Evolutionary conservation across 2,888 invertebrate genomes (phyloP).

Genomic region (Alloscopus bannaensis): DNA sequence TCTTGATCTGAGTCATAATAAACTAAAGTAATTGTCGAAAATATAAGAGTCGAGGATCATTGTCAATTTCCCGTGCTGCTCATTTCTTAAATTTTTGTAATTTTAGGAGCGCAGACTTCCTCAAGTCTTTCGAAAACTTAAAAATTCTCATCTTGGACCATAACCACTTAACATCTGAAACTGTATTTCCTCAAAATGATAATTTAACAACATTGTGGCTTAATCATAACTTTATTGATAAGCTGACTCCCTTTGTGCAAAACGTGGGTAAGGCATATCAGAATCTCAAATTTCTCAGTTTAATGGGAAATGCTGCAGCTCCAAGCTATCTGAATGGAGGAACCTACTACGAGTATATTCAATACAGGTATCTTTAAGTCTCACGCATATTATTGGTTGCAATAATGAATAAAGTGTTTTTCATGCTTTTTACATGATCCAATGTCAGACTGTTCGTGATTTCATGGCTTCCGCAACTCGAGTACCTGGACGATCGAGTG

Average conservation of each 20-base stretch:
- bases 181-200: slow-evolving; percentile 82
- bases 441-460: slow-evolving; percentile 83
- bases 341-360: slow-evolving; percentile 84
- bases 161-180: slow-evolving; percentile 84
- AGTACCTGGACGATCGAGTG: slow-evolving; percentile 83
- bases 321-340: slow-evolving; percentile 87
- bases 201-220: slow-evolving; percentile 86
- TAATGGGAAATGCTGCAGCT: slow-evolving; percentile 91
- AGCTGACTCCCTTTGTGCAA: slow-evolving; percentile 84
- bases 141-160: slow-evolving; percentile 88
- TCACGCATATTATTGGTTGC: not conserved
- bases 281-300: slow-evolving; percentile 84
- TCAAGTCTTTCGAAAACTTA: slow-evolving; percentile 84
- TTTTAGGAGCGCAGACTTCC: slow-evolving; percentile 83
- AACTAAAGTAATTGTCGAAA: slow-evolving; percentile 84
- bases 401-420: not conserved
- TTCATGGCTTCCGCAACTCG: slow-evolving; percentile 82
- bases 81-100: not conserved
- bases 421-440: too few species aligned
- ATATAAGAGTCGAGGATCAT: not conserved
- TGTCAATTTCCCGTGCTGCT: not conserved
- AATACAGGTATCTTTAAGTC: slow-evolving; percentile 88
- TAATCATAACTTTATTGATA: slow-evolving; percentile 79
- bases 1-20: slow-evolving; percentile 84
- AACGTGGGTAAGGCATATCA: slow-evolving; percentile 84